Evolutionary conservation across 2,797 vertebrate genomes (phyloP).

Genomic region (Odontamblyopus rebecca): DNA sequence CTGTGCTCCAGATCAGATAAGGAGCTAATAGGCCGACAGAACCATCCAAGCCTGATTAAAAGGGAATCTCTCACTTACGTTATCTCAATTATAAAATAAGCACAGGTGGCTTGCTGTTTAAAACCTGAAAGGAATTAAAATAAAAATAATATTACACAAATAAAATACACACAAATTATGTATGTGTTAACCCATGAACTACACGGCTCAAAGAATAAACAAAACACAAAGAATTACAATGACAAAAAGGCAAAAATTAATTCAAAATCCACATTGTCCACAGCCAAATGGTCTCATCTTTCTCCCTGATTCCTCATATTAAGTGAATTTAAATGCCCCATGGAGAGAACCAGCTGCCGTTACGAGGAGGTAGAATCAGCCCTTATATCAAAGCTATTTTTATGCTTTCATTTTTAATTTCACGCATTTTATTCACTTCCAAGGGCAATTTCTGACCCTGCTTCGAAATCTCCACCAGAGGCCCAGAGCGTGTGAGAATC

Average conservation of each 20-base stretch:
- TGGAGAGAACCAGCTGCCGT: neutral
- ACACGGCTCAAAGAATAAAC: neutral
- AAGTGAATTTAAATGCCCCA: neutral
- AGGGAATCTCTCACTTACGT: too few species aligned
- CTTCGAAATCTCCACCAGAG: conserved; percentile 61
- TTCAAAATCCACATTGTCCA: neutral
- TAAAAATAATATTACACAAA: too few species aligned
- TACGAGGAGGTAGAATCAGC: conserved; percentile 35
- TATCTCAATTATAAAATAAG: too few species aligned
- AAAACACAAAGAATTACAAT: neutral
- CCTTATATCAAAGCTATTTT: conserved; percentile 34
- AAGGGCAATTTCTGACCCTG: conserved; percentile 61
- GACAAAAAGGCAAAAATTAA: neutral
- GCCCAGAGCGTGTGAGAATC: conserved; percentile 24
- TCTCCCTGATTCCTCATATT: neutral
- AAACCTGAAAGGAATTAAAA: too few species aligned
- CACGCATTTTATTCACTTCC: conserved; percentile 65
- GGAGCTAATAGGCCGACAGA: too few species aligned
- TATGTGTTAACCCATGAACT: too few species aligned
- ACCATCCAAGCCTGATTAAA: too few species aligned
- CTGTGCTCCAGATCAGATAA: too few species aligned
- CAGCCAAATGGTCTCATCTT: neutral
- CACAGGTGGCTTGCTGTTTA: too few species aligned
- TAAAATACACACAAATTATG: too few species aligned
- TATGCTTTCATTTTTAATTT: conserved; percentile 65